Base-by-base conservation (phyloP, 1,140 invertebrate genomes). In the Heterodera carotae region DNA sequence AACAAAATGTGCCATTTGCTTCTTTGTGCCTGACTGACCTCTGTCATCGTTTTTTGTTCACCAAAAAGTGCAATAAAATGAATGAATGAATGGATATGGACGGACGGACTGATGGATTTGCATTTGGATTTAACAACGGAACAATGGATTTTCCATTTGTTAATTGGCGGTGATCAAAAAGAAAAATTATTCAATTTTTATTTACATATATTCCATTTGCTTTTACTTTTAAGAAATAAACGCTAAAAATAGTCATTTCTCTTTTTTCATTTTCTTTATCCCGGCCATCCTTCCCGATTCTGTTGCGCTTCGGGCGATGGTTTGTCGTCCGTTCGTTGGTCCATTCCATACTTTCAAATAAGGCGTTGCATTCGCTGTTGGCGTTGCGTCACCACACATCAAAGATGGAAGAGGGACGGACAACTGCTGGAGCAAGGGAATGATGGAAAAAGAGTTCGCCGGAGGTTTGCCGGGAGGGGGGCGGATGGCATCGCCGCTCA, bases 371-470 rank as follows among this genome's bases (percentile, higher is more conserved):
- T 56, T 56, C 22, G 48, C 48, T 56, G 48, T 56, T 56, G 48
- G 48, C 48, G 48, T 56, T 56, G 48, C 48, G 48, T 56, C 48
- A 56, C 48, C 15, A 56, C 48, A 56, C 48, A 56, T 56, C 48
- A 56, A 56, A 56, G 22, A 22, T 56, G 48, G 39, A 43, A 12
- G 39, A 2, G 39, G 12, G 12, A 43, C 6, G 36, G 10, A 10
- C 36, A 39, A 4, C 4, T 4, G 10, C 4, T 53, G 48, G 48
- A 18, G 48, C 10, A 15, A 15, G 48, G 48, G 48, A 22, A 56
- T 56, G 48, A 53, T 53, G 48, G 48, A 22, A 22, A 18, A 53
- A 53, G 3, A 53, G 12, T 22, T 15, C 18, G 48, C 48, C 48
- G 48, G 15, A 18, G 4, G 48, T 22, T 15, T 22, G 48, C 48